Percentiles rank a stretch among this genome's conserved stretches.
phyloP scores from a whole-genome alignment of 2,797 vertebrate genomes.

The Avahi laniger region DNA sequence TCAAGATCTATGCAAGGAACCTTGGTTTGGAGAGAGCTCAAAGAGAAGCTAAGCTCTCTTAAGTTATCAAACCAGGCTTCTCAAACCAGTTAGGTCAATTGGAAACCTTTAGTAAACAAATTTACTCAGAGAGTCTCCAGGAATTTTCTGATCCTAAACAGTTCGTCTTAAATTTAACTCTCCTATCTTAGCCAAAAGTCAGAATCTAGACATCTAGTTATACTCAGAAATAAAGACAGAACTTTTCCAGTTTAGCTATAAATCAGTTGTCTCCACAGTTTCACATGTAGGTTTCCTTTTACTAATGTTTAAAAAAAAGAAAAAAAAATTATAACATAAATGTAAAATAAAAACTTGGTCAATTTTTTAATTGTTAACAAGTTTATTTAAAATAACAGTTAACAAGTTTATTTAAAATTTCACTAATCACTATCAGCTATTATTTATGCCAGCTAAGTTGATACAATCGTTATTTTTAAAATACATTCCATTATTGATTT shows the following conservation, averaged over 20 bases:
- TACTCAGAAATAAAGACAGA: background rate
- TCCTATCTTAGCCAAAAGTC: background rate
- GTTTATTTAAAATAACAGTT: background rate
- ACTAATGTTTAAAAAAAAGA: background rate
- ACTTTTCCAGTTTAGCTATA: background rate
- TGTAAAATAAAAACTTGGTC: background rate
- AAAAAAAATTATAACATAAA: background rate
- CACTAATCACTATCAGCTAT: background rate
- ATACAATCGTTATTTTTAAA: background rate
- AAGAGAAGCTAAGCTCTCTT: background rate
- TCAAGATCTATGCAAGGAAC: background rate
- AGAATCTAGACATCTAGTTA: background rate
- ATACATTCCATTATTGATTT: background rate
- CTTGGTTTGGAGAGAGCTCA: background rate
- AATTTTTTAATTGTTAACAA: background rate
- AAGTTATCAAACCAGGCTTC: background rate
- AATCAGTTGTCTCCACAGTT: background rate
- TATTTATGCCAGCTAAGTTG: background rate
- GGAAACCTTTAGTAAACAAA: background rate
- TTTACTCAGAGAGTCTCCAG: background rate
- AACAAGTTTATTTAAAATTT: background rate
- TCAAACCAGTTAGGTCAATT: background rate
- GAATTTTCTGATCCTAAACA: background rate
- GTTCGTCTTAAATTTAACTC: background rate
- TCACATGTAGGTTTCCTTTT: background rate